phyloP scores from a whole-genome alignment of 2,888 invertebrate genomes.

The Erynnis tages region DNA sequence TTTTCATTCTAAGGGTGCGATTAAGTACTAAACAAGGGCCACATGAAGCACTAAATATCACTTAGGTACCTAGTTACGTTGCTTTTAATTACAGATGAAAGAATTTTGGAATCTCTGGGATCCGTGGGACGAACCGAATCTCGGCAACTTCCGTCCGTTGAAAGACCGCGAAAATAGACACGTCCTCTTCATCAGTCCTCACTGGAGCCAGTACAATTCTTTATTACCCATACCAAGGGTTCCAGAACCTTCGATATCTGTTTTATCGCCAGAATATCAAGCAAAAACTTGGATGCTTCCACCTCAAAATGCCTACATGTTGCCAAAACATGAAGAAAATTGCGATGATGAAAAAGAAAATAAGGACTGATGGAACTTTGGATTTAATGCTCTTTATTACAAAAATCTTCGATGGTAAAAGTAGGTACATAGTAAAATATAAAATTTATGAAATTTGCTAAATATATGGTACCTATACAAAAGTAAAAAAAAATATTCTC shows the following conservation, averaged over 20 bases:
- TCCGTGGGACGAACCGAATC: constrained; percentile 72
- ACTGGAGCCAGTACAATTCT: constrained; percentile 73
- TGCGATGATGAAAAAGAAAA: not conserved
- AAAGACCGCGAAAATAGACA: constrained; percentile 65
- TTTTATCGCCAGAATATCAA: constrained; percentile 57
- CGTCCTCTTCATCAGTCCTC: constrained; percentile 79
- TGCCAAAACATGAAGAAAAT: constrained; percentile 37
- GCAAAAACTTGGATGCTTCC: constrained; percentile 58
- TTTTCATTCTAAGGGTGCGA: too few species aligned
- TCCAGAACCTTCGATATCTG: constrained; percentile 59
- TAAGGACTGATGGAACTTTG: too few species aligned
- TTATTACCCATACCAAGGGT: constrained; percentile 65
- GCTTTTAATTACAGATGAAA: constrained; percentile 60
- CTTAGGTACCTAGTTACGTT: not conserved
- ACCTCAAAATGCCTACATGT: constrained; percentile 56
- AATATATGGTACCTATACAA: too few species aligned
- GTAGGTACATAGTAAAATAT: too few species aligned
- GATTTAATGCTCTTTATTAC: too few species aligned
- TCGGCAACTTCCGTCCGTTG: constrained; percentile 76
- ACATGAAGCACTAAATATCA: too few species aligned
- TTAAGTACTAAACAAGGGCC: too few species aligned
- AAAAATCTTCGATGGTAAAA: too few species aligned
- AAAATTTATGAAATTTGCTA: too few species aligned
- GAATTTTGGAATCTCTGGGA: constrained; percentile 79
- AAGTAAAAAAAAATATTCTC: too few species aligned